Percentiles rank a stretch among this genome's conserved stretches.
These are phyloP conservation scores for Lepidurus couesii DNA, from an alignment of 1,140 invertebrate species.

Conservation along the genomic window DNA sequence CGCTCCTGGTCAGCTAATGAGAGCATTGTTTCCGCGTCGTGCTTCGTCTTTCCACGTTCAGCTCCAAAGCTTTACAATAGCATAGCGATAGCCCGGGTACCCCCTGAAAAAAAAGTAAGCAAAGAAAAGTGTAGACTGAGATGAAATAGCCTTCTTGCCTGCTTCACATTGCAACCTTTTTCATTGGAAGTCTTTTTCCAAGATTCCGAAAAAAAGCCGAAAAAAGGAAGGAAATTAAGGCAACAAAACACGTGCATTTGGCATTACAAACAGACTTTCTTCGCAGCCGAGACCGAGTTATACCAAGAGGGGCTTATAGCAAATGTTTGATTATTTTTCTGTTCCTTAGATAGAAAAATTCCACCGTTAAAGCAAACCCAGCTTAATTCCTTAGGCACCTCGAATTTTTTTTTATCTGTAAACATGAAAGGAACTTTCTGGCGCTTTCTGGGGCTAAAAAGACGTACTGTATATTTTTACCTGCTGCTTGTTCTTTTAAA, in stretches of 20 bases:
- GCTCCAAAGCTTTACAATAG: conserved; percentile 3
- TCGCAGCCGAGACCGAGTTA: conserved; percentile 4
- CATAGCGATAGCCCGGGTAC: not conserved
- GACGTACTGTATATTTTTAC: not conserved
- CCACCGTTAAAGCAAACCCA: no score
- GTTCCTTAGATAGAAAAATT: no score
- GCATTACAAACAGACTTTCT: not conserved
- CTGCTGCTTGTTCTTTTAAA: not conserved
- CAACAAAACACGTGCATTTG: not conserved
- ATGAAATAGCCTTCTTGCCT: no score
- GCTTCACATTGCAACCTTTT: no score
- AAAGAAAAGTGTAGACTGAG: no score
- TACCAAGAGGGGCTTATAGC: not conserved
- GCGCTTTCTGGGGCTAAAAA: not conserved
- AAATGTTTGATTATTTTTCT: conserved; percentile 5
- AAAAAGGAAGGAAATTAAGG: not conserved
- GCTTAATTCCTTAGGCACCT: no score
- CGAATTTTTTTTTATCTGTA: not conserved
- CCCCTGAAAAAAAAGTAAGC: no score
- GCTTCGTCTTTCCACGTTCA: conserved; percentile 14
- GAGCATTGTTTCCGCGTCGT: conserved; percentile 4
- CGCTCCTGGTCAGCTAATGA: conserved; percentile 8
- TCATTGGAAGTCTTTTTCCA: no score
- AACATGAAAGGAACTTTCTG: not conserved
- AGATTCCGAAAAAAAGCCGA: not conserved